A percentile compares a stretch with the other conserved stretches of the same genome.
These are phyloP conservation scores for Galerucella nymphaeae DNA, from an alignment of 2,888 invertebrate species.

Conservation along the genomic window DNA sequence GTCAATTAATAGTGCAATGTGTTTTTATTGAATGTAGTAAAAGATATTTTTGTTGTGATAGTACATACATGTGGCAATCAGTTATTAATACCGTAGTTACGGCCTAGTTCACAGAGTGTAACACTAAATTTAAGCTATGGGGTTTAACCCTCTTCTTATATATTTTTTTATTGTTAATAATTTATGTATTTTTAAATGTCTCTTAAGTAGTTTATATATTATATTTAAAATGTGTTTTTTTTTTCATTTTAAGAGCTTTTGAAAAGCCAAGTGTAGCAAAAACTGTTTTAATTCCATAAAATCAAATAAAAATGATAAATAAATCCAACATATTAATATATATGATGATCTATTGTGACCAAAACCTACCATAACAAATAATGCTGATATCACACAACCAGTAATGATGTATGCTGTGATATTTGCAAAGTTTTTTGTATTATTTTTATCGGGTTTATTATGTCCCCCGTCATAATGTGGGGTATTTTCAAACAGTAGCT, in stretches of 20 bases:
- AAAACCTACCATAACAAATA: no score
- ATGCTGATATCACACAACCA: no score
- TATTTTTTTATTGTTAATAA: neutral
- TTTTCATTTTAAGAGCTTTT: neutral
- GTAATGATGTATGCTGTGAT: no score
- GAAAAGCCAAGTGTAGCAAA: neutral
- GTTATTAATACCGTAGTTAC: neutral
- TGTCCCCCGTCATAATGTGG: no score
- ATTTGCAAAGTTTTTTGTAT: no score
- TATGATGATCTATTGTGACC: no score
- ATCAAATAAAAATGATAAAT: no score
- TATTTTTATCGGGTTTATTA: no score
- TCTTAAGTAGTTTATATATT: neutral
- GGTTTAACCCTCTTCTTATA: neutral
- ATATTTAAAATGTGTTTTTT: neutral
- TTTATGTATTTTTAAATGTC: neutral
- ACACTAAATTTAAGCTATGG: neutral
- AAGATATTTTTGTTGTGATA: constrained; percentile 12
- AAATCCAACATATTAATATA: no score
- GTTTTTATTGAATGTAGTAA: constrained; percentile 11
- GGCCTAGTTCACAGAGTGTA: neutral
- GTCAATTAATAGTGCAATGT: constrained; percentile 34
- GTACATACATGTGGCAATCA: constrained; percentile 13
- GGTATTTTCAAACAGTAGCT: no score
- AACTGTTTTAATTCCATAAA: neutral